A percentile compares a stretch with the other conserved stretches of the same genome.
Evolutionary conservation across 2,888 invertebrate species (phyloP).

Genomic region (Macropis europaea): DNA sequence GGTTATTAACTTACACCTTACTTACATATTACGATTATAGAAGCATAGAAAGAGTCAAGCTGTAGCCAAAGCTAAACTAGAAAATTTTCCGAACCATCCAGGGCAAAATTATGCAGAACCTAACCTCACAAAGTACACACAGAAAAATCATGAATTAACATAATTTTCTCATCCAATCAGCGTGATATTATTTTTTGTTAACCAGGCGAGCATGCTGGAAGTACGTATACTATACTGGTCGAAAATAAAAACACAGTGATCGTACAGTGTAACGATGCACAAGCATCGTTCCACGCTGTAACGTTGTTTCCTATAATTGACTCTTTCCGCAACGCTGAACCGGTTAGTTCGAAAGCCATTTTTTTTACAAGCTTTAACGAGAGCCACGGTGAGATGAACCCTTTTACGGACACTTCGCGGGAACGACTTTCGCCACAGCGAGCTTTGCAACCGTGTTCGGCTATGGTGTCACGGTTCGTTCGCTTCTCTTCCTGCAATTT

Average conservation of each 20-base stretch:
- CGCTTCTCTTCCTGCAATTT: not conserved
- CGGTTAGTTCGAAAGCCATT: not conserved
- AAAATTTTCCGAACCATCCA: no score
- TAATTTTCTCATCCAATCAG: no score
- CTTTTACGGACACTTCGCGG: not conserved
- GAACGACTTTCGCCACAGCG: not conserved
- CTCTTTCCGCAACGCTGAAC: constrained; percentile 12
- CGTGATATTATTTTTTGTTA: no score
- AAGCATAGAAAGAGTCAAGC: no score
- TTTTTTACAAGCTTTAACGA: not conserved
- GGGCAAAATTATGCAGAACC: no score
- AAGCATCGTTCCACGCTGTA: not conserved
- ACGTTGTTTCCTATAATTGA: constrained; percentile 20
- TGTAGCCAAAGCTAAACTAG: no score
- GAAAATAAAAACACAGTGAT: not conserved
- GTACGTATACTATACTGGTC: no score
- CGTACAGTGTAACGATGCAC: not conserved
- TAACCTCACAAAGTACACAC: no score
- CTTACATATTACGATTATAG: no score
- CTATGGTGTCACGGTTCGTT: not conserved
- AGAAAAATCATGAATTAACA: no score
- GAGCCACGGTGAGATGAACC: not conserved
- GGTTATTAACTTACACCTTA: no score
- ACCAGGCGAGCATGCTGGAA: no score
- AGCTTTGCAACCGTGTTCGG: not conserved